Percentiles rank a stretch among this genome's conserved stretches.
Evolutionary conservation across 2,113 vertebrate species (phyloP).

Genomic region (Uria lomvia): DNA sequence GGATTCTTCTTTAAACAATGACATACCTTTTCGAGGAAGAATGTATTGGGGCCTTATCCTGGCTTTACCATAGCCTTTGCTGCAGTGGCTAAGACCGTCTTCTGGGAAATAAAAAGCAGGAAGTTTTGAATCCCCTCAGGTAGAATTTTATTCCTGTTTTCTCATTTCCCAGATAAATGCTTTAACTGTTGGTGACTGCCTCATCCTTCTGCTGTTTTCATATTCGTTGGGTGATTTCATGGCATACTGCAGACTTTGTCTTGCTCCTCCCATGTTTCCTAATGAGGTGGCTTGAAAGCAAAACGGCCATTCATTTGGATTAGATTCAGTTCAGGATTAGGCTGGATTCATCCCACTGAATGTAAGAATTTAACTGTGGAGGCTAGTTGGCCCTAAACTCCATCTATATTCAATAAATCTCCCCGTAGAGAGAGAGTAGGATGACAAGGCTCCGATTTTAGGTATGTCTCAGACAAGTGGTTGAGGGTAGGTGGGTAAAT

Average conservation of each 20-base stretch:
- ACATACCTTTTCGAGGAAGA: background rate
- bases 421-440: background rate
- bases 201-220: background rate
- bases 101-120: background rate
- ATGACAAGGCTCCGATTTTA: background rate
- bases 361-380: background rate
- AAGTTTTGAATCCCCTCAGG: background rate
- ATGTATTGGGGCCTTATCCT: background rate
- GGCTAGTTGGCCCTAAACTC: background rate
- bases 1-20: background rate
- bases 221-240: background rate
- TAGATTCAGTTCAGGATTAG: background rate
- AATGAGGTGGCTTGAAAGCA: background rate
- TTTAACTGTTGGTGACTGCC: background rate
- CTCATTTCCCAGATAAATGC: background rate
- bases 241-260: background rate
- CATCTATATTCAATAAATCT: background rate
- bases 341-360: conserved; percentile 7
- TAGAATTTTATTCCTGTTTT: background rate
- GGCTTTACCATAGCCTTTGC: background rate
- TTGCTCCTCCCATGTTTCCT: background rate
- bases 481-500: background rate
- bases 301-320: background rate
- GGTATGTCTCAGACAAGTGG: background rate
- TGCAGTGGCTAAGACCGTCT: background rate